Evolutionary conservation across 2,888 invertebrate genomes (phyloP).

Genomic region (Limnephilus marmoratus): DNA sequence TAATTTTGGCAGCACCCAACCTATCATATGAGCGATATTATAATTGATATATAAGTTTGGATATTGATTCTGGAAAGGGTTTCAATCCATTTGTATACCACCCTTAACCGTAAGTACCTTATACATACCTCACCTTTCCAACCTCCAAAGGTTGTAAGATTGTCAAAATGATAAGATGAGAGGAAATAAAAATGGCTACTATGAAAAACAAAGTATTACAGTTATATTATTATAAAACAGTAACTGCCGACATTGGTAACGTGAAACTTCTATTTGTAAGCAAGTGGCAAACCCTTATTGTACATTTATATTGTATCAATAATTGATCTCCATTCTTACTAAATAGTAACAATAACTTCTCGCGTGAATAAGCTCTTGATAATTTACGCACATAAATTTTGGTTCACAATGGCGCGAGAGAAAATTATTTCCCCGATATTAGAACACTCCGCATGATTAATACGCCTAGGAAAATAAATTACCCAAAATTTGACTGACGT

Average conservation of each 20-base stretch:
- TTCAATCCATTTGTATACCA: neutral
- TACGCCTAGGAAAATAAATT: constrained; percentile 11
- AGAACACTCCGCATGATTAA: constrained; percentile 11
- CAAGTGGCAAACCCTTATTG: neutral
- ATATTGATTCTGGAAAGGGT: neutral
- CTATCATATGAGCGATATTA: too few species aligned
- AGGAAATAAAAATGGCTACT: neutral
- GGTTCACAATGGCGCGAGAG: neutral
- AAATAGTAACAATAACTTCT: neutral
- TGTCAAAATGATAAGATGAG: neutral
- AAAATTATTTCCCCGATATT: neutral
- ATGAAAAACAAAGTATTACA: neutral
- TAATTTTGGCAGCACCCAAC: too few species aligned
- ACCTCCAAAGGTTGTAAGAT: neutral
- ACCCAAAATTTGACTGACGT: constrained; percentile 20
- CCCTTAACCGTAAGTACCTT: neutral
- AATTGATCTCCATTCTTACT: neutral
- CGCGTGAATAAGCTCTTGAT: neutral
- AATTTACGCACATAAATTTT: neutral
- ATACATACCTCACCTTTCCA: neutral
- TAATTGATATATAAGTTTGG: neutral
- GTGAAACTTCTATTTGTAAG: neutral
- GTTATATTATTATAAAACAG: neutral
- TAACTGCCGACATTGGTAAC: neutral
- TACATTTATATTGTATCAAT: neutral